Evolutionary conservation across 2,888 invertebrate genomes (phyloP), one percentile per base, ranked within the genome.

Genomic region (Eupeodes luniger): DNA sequence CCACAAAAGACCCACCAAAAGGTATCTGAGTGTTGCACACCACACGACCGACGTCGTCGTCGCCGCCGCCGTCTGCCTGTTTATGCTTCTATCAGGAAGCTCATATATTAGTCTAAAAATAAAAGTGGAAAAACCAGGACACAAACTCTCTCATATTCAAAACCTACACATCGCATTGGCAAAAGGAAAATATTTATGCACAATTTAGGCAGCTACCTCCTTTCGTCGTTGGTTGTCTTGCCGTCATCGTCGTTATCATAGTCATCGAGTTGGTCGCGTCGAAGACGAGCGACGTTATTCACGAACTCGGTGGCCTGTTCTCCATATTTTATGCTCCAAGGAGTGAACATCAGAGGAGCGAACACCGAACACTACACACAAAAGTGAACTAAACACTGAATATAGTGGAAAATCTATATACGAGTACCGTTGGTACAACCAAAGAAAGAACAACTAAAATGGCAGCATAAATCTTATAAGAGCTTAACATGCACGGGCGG

Each of bases 141-240:
- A 7, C 14, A 14, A 47, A 11, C 47, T 9, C 11, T 9, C 47
- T 11, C 47, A 47, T 10, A 47, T 44, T 7, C 1, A 6, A 44
- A 7, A 44, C 40, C 40, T 70, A 76, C 67, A 81, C 69, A 81
- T 81, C 74, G 59, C 81, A 64, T 47, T 76, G 64, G 49, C 67
- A 67, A 36, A 53, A 49, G 80, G 74, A 88, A 85, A 78, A 84
- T 88, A 88, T 88, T 88, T 88, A 88, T 84, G 88, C 84, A 85
- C 74, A 88, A 81, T 85, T 84, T 88, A 84, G 84, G 88, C 78
- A 75, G 81, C 81, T 88, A 88, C 83, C 83, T 72, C 70, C 44
- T 76, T 62, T 82, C 79, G 64, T 82, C 75, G 51, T 86, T 79
- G 69, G 27, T 27, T 3, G 27, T 27, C 27, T 40, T 40, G 9